Conservation (phyloP, 2,888 invertebrate species). For the Dicranocentrus wangi region DNA sequence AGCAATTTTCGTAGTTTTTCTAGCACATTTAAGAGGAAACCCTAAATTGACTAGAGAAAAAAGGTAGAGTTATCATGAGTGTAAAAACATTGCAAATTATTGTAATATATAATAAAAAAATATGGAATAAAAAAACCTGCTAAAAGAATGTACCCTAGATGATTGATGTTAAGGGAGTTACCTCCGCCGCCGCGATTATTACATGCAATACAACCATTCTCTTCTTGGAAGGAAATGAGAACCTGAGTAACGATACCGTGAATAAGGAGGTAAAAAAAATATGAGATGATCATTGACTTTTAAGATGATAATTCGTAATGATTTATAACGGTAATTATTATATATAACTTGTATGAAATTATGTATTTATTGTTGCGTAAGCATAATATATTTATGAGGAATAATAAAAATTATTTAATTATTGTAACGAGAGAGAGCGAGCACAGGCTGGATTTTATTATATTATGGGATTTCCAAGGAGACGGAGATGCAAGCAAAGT, state of each 20-base stretch:
- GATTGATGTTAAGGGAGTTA: too few species aligned
- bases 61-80: too few species aligned
- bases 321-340: constrained; percentile 1
- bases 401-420: constrained; percentile 66
- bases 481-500: too few species aligned
- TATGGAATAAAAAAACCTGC: too few species aligned
- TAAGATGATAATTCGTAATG: not conserved
- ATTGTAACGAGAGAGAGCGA: constrained; percentile 37
- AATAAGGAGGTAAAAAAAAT: not conserved
- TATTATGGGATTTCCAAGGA: not conserved
- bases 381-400: constrained; percentile 58
- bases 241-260: constrained; percentile 36
- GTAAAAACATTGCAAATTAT: too few species aligned
- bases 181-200: too few species aligned
- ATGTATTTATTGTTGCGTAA: constrained; percentile 61
- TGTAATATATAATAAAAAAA: too few species aligned
- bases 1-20: too few species aligned
- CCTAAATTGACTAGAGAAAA: too few species aligned
- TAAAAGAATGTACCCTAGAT: too few species aligned
- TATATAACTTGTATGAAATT: constrained; percentile 33
- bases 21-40: too few species aligned
- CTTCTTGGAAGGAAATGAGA: constrained; percentile 36
- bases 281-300: constrained; percentile 19
- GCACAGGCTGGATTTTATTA: not conserved
- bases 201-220: not conserved